phyloP scores from a whole-genome alignment of 1,140 invertebrate species.

The Tenebrio molitor region DNA sequence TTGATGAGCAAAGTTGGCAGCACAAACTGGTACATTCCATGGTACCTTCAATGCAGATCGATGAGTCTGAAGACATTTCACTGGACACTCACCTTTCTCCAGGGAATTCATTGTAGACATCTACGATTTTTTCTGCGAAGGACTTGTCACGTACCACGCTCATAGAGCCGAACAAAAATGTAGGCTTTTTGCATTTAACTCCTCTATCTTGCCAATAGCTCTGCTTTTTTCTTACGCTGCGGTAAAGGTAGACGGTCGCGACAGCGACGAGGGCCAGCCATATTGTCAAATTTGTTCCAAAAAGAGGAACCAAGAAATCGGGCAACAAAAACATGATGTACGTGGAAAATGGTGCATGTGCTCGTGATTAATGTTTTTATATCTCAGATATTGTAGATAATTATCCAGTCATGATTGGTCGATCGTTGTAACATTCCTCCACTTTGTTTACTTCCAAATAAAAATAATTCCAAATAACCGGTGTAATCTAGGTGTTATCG shows the following conservation, averaged over 20 bases:
- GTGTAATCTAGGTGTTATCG: too few species aligned
- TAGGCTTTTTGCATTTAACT: constrained; percentile 64
- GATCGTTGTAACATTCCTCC: too few species aligned
- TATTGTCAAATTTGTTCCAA: background rate
- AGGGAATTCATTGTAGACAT: constrained; percentile 50
- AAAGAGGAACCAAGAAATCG: background rate
- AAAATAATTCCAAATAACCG: too few species aligned
- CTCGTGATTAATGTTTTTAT: too few species aligned
- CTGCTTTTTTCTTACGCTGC: constrained; percentile 53
- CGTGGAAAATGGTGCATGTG: too few species aligned
- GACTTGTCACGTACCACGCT: constrained; percentile 38
- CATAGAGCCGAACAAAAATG: constrained; percentile 65
- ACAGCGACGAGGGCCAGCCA: constrained; percentile 13
- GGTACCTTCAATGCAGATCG: constrained; percentile 56
- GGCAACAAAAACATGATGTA: too few species aligned
- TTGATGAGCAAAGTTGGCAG: constrained; percentile 65
- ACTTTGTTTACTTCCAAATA: too few species aligned
- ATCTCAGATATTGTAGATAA: too few species aligned
- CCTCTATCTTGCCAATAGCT: constrained; percentile 67
- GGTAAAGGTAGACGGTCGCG: constrained; percentile 12
- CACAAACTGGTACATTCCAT: constrained; percentile 67
- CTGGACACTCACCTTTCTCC: constrained; percentile 49
- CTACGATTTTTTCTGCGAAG: constrained; percentile 21
- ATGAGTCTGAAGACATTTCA: background rate
- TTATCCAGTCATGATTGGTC: too few species aligned